Base-by-base conservation (phyloP, 1,140 invertebrate genomes). In the Ips typographus region DNA sequence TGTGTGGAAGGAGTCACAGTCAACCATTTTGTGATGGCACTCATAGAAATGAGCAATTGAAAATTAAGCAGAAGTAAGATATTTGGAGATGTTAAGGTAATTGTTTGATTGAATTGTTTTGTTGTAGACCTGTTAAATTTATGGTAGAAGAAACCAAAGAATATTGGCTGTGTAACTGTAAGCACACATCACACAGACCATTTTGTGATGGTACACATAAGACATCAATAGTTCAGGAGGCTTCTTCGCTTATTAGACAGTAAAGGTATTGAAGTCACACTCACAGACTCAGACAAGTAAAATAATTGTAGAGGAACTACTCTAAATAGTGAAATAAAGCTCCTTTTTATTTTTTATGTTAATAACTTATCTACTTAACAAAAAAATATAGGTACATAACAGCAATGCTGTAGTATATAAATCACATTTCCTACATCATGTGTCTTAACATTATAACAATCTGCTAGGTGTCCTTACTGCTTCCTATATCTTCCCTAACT, bases 141-240 rank as follows among this genome's bases (percentile, higher is more conserved):
- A 81, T 84, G 73, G 94, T 98, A 1, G 87, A 89, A 56, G 90
- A 97, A 83, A 92, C 90, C 0, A 95, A 95, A 80, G 92, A 97
- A 8, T 98, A 98, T 78, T 99, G 94, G 94, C 83, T 99, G 2
- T 99, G 98, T 80, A 98, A 98, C 79, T 99, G 98, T 80, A 99
- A 99, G 80, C 96, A 98, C 80, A 97, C 96, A 2, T 85, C 87
- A 52, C 93, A 96, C 76, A 84, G 94, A 75, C 98, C 98, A 4
- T 99, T 98, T 80, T 99, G 98, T 85, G 98, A 99, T 85, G 97
- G 97, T 38, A 92, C 95, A 39, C 97, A 99, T 80, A 91, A 92
- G 80, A 81, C 82, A 60, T 81, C 85, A 62, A 84, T 89, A 49
- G 87, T 94, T 67, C 89, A 92, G 78, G 68, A 81, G 22, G 80